Evolutionary conservation across 1,140 invertebrate genomes (phyloP).

Genomic region (Drosophila bifasciata): DNA sequence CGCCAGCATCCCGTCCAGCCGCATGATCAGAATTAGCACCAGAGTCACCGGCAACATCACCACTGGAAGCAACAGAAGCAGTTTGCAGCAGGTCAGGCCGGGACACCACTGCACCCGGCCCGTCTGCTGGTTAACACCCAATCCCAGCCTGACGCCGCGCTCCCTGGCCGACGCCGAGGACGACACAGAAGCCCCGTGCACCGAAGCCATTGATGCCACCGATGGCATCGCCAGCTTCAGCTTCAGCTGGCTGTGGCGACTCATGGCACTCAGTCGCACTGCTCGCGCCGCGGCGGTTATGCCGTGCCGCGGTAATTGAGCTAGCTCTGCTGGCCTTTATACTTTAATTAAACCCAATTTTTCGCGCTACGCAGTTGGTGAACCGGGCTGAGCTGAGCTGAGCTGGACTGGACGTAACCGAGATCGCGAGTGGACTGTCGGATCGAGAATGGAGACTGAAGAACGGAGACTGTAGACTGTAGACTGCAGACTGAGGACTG

Average conservation of each 20-base stretch:
- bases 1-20: slow-evolving; percentile 77
- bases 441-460: slow-evolving; percentile 15
- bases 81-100: slow-evolving; percentile 77
- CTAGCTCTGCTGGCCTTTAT: slow-evolving; percentile 64
- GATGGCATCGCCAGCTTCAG: slow-evolving; percentile 65
- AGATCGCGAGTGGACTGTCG: slow-evolving; percentile 42
- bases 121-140: slow-evolving; percentile 77
- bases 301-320: slow-evolving; percentile 46
- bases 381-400: slow-evolving; percentile 30
- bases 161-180: neutral
- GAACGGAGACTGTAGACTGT: slow-evolving; percentile 10
- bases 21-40: slow-evolving; percentile 75
- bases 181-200: slow-evolving; percentile 33
- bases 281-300: neutral
- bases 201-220: slow-evolving; percentile 43
- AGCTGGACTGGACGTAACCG: slow-evolving; percentile 32
- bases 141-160: slow-evolving; percentile 55
- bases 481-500: slow-evolving; percentile 15
- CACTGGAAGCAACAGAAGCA: slow-evolving; percentile 79
- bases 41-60: slow-evolving; percentile 79
- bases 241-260: slow-evolving; percentile 61
- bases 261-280: slow-evolving; percentile 45
- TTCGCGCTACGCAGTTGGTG: slow-evolving; percentile 63
- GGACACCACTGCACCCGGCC: slow-evolving; percentile 83
- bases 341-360: slow-evolving; percentile 80